Evolutionary conservation across 2,888 invertebrate genomes (phyloP), one percentile per base, ranked within the genome.

Genomic region (Agrilus biguttatus): DNA sequence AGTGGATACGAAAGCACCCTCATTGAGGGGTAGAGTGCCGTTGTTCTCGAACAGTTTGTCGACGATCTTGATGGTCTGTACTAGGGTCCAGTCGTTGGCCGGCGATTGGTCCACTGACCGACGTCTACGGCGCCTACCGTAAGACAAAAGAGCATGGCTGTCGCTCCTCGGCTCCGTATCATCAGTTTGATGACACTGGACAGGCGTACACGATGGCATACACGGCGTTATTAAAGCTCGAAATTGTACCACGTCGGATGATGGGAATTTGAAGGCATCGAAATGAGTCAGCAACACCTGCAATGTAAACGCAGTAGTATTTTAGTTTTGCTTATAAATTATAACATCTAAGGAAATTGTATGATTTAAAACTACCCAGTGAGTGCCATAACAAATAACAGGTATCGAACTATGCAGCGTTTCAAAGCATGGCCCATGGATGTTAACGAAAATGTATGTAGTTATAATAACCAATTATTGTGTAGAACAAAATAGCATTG

Each of bases 191-290:
- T 89, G 85, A 63, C 91, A 92, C 60, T 87, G 86, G 8, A 91
- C 89, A 8, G 92, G 91, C 61, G 90, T 88, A 66, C 92, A 93
- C 36, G 81, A 77, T 19, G 91, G 91, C 82, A 93, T 84, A 65
- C 92, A 92, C 0, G 92, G 92, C 3, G 91, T 91, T 36, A 93
- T 91, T 58, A 92, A 67, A n/a, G 92, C 92, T 49, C 91, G 80
- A 79, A 93, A 93, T 63, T 92, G 92, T 2, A 93, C 92, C 38
- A 90, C 84, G 63, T 92, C 91, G n/a, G 90, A 90, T 40, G 90
- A 90, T 37, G 92, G 92, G 73, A 93, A 93, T 67, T 93, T 92
- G 77, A 93, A 93, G 33, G 92, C 92, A 65, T 92, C 92, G 69
- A 93, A 92, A 68, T 88, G 84, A 41, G 91, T 90, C 47, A 90